Conservation (phyloP, 2,888 invertebrate genomes). For the Chromoteleia sp. region DNA sequence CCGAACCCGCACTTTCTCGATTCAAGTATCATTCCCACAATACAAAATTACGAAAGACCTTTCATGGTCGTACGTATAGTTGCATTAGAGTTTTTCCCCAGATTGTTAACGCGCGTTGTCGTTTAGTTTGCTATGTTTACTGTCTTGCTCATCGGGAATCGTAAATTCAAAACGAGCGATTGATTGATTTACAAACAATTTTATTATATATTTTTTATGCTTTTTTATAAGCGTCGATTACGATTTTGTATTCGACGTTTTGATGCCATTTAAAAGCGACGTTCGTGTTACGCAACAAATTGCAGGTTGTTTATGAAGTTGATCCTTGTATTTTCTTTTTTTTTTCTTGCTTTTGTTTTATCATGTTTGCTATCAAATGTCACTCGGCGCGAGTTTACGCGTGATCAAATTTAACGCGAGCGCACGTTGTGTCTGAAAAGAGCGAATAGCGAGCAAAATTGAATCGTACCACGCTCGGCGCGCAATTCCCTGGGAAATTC, state of each 20-base stretch:
- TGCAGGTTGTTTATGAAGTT: neutral
- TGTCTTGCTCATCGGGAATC: neutral
- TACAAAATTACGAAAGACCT: conserved; percentile 55
- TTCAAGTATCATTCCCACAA: conserved; percentile 54
- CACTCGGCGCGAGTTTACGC: conserved; percentile 25
- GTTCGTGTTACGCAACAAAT: neutral
- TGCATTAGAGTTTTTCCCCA: conserved; percentile 47
- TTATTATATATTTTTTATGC: neutral
- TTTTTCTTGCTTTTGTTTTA: neutral
- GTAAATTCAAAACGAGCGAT: conserved; percentile 1
- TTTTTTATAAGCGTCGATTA: neutral
- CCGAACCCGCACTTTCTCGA: conserved; percentile 58
- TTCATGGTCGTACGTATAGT: conserved; percentile 45
- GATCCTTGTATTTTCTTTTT: neutral
- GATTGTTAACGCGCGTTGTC: conserved; percentile 22
- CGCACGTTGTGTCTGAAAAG: conserved; percentile 21
- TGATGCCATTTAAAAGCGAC: neutral
- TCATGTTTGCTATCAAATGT: conserved; percentile 17
- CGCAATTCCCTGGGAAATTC: conserved; percentile 52
- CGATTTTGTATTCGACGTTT: neutral
- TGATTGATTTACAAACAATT: conserved; percentile 16
- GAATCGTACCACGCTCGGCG: conserved; percentile 53
- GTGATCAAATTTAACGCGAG: conserved; percentile 45
- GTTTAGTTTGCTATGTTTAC: conserved; percentile 20
- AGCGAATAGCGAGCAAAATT: conserved; percentile 46